A percentile compares a stretch with the other conserved stretches of the same genome.
Evolutionary conservation across 2,797 vertebrate genomes (phyloP).

Genomic region (Megaceryle alcyon): DNA sequence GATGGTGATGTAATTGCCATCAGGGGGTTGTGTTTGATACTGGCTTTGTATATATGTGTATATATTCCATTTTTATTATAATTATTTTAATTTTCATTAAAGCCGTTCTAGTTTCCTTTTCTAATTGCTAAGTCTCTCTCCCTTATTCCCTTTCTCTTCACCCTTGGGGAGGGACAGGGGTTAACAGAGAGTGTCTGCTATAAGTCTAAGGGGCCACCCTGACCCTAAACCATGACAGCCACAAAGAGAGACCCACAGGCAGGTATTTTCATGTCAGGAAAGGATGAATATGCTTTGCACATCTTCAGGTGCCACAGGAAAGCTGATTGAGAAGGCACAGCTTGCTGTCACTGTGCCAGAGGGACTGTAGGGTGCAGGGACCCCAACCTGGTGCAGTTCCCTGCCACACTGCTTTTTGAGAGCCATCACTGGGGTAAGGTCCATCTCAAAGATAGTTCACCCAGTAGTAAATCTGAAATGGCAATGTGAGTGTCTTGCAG

Average conservation of each 20-base stretch:
- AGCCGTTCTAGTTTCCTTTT: too few species aligned
- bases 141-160: too few species aligned
- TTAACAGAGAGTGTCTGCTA: too few species aligned
- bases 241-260: neutral
- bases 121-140: too few species aligned
- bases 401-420: neutral
- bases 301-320: neutral
- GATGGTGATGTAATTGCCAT: too few species aligned
- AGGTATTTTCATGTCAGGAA: neutral
- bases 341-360: neutral
- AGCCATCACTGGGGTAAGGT: neutral
- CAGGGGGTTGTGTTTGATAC: too few species aligned
- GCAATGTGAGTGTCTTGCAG: neutral
- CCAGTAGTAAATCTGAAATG: neutral
- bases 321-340: neutral
- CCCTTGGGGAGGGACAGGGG: too few species aligned
- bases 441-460: neutral
- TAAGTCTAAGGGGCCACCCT: too few species aligned
- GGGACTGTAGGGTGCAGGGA: neutral
- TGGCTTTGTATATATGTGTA: too few species aligned
- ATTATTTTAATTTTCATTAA: too few species aligned
- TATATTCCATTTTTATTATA: too few species aligned
- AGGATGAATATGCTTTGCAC: neutral
- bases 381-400: neutral
- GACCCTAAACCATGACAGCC: neutral